phyloP scores from a whole-genome alignment of 2,888 invertebrate genomes.

The Epiblema foenella region DNA sequence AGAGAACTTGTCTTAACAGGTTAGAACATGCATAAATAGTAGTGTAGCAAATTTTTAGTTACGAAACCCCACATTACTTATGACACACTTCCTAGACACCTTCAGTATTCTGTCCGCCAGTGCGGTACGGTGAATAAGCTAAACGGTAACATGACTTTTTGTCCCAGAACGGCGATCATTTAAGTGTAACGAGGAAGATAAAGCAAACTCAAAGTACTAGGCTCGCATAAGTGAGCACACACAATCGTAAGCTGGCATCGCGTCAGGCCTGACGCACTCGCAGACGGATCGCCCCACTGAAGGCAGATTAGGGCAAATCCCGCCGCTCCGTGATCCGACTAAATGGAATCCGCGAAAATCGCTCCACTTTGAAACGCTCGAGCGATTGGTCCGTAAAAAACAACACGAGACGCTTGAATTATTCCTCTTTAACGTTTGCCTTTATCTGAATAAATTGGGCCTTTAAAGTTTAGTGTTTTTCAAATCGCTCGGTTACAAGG shows the following conservation, averaged over 20 bases:
- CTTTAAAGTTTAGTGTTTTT: background rate
- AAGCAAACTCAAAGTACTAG: slow-evolving; percentile 22
- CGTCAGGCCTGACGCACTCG: slow-evolving; percentile 25
- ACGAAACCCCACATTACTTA: too few relatives aligned
- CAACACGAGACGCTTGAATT: slow-evolving; percentile 15
- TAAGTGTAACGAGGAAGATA: background rate
- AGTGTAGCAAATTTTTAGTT: too few relatives aligned
- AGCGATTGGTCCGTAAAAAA: slow-evolving; percentile 31
- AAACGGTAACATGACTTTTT: too few relatives aligned
- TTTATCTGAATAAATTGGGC: background rate
- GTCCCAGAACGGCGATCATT: too few relatives aligned
- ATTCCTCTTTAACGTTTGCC: slow-evolving; percentile 9
- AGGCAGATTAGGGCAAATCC: slow-evolving; percentile 50
- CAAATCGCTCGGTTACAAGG: background rate
- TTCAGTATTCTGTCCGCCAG: too few relatives aligned
- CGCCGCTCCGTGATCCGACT: slow-evolving; percentile 44
- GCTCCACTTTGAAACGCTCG: slow-evolving; percentile 37
- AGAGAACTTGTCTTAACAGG: too few relatives aligned
- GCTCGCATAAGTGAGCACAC: slow-evolving; percentile 24
- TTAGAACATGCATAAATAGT: too few relatives aligned
- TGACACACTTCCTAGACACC: too few relatives aligned
- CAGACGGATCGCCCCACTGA: slow-evolving; percentile 45
- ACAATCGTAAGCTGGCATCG: slow-evolving; percentile 29
- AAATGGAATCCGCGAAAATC: slow-evolving; percentile 47
- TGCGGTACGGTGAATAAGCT: too few relatives aligned